Conservation (phyloP, 2,113 vertebrate species). For the Muscicapa adusta region DNA sequence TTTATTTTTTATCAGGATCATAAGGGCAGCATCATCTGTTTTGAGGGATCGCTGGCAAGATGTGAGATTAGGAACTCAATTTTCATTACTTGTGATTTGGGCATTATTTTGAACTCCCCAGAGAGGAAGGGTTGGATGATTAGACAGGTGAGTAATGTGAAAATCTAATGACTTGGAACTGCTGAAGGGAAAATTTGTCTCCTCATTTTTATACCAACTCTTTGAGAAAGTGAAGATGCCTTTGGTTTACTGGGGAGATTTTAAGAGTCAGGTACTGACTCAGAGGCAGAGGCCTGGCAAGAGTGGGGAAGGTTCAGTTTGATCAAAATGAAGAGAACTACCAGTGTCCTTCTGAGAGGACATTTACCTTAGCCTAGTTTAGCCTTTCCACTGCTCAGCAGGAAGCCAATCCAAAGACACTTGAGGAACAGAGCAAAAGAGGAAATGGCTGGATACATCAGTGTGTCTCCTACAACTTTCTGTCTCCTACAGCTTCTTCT, state of each 20-base stretch:
- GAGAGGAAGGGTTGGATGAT: not conserved
- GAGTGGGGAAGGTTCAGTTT: not conserved
- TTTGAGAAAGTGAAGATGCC: not conserved
- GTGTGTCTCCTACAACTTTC: not conserved
- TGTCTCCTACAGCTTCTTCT: not conserved
- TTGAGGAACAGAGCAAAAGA: not conserved
- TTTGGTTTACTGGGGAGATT: not conserved
- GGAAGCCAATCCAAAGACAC: not conserved
- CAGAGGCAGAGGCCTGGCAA: not conserved
- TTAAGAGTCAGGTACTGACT: not conserved
- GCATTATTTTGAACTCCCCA: slow-evolving; percentile 10
- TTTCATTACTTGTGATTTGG: not conserved
- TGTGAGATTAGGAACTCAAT: not conserved
- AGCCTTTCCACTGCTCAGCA: not conserved
- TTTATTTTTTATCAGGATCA: not conserved
- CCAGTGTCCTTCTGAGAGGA: not conserved
- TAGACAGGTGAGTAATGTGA: not conserved
- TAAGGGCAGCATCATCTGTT: not conserved
- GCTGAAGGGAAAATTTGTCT: not conserved
- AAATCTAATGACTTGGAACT: not conserved
- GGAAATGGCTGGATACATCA: not conserved
- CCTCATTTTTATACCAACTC: not conserved
- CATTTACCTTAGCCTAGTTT: not conserved
- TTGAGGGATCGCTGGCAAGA: not conserved
- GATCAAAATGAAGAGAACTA: not conserved